A percentile compares a stretch with the other conserved stretches of the same genome.
Evolutionary conservation across 2,797 vertebrate species (phyloP).

Genomic region (Heteromormyrus szaboi): DNA sequence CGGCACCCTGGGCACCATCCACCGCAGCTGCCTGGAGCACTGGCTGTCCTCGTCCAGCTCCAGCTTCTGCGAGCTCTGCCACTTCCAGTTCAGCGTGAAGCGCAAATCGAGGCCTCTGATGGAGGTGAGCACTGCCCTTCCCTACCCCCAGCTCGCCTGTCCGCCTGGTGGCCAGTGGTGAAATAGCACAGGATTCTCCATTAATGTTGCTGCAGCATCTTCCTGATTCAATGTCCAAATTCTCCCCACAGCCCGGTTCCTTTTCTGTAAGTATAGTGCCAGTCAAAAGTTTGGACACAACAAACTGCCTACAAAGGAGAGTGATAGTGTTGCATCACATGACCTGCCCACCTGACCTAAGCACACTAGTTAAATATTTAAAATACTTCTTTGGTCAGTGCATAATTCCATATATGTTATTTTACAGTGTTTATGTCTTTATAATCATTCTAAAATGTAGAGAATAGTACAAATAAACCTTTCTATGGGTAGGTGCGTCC

Average conservation of each 20-base stretch:
- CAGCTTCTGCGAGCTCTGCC: conserved; percentile 82
- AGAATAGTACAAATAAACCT: not conserved
- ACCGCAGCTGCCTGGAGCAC: conserved; percentile 78
- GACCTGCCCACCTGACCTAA: not conserved
- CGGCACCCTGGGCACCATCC: conserved; percentile 74
- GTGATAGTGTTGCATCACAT: not conserved
- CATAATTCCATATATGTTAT: not conserved
- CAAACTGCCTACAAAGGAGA: not conserved
- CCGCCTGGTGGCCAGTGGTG: not conserved
- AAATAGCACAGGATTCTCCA: not conserved
- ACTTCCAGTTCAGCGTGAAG: conserved; percentile 77
- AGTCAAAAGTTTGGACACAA: not conserved
- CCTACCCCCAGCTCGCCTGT: not conserved
- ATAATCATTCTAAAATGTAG: not conserved
- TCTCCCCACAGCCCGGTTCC: not conserved
- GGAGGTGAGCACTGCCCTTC: conserved; percentile 54
- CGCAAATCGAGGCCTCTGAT: conserved; percentile 69
- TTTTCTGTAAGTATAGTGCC: not conserved
- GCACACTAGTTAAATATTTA: not conserved
- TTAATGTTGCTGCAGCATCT: not conserved
- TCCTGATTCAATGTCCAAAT: not conserved
- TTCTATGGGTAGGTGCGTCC: not conserved
- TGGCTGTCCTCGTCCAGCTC: conserved; percentile 80
- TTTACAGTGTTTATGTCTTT: not conserved
- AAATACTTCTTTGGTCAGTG: not conserved